These are phyloP conservation scores for Branchinecta lindahli DNA, from an alignment of 1,140 invertebrate genomes.

Conservation along the genomic window DNA sequence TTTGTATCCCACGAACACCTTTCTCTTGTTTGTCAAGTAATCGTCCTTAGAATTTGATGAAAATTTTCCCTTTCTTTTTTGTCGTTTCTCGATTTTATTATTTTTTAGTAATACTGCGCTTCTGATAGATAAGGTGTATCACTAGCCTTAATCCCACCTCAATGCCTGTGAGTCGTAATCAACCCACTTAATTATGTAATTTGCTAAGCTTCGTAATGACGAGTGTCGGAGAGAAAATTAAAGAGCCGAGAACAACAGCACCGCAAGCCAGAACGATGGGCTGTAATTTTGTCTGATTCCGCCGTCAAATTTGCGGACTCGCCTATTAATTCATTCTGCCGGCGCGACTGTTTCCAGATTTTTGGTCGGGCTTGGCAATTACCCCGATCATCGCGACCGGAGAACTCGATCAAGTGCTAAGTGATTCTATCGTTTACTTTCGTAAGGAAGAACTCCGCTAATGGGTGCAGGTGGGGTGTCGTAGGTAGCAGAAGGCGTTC, in stretches of 20 bases:
- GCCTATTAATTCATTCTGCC: conserved; percentile 1
- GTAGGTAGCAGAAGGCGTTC: conserved; percentile 3
- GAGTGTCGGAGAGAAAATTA: neutral
- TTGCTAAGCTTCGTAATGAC: neutral
- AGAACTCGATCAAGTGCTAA: too few species aligned
- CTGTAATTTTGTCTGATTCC: neutral
- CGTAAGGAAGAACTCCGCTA: neutral
- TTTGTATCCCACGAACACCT: too few species aligned
- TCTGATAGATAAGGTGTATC: too few species aligned
- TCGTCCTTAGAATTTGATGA: too few species aligned
- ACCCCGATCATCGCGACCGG: too few species aligned
- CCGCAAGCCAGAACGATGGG: neutral
- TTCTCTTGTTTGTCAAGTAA: too few species aligned
- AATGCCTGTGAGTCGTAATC: neutral
- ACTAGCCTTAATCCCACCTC: too few species aligned
- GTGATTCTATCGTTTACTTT: neutral
- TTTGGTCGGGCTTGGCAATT: too few species aligned
- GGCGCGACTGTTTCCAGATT: neutral
- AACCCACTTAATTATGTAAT: neutral
- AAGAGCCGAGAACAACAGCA: neutral
- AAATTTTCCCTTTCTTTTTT: too few species aligned
- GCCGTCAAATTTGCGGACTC: neutral
- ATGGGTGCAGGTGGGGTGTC: conserved; percentile 5
- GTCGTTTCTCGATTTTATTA: too few species aligned
- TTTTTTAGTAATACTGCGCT: too few species aligned